Base-by-base conservation (phyloP, 2,888 invertebrate genomes). In the Trachelus stipa region DNA sequence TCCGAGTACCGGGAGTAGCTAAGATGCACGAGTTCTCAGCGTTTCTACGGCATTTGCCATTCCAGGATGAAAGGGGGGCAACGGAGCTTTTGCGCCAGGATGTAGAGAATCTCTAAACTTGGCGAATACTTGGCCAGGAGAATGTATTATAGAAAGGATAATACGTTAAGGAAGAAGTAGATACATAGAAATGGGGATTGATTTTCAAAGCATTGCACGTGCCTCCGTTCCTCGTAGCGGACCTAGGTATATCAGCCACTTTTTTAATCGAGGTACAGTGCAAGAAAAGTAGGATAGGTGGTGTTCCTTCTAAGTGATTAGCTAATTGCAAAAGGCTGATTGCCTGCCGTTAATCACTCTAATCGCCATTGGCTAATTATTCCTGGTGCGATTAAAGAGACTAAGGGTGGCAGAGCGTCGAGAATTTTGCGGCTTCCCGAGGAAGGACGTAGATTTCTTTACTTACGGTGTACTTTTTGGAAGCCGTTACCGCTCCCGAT, bases 341-440 rank as follows among this genome's bases (percentile, higher is more conserved):
- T 83, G 79, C 81, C 76, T 80, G 83, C 81, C 84, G 83, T 88
- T 88, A 87, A 87, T 88, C 88, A 87, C 87, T 84, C 85, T 88
- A 88, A 89, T 89, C 89, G 85, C 84, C 83, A 80, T 84, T 82
- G 87, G 84, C 87, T 88, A 88, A 89, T 88, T 89, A 89, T 89
- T 88, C 88, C 85, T 84, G 83, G 84, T 76, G 80, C 89, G 87
- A 89, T 88, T 88, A 88, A 87, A 87, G 85, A 87, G 85, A 86
- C 84, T 84, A 88, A 86, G 85, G 86, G 77, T 75, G 30, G 76
- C 68, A 74, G 76, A 80, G 40, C 69, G 78, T 75, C 81, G 78
- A 73, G 68, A 40, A 69, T 75, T 73, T 69, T 79, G 81, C 81
- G 83, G 81, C 84, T 87, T 83, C 75, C 80, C 80, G 69, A 76